Evolutionary conservation across 2,888 invertebrate genomes (phyloP), one percentile per base, ranked within the genome.

Genomic region (Temnothorax unifasciatus): DNA sequence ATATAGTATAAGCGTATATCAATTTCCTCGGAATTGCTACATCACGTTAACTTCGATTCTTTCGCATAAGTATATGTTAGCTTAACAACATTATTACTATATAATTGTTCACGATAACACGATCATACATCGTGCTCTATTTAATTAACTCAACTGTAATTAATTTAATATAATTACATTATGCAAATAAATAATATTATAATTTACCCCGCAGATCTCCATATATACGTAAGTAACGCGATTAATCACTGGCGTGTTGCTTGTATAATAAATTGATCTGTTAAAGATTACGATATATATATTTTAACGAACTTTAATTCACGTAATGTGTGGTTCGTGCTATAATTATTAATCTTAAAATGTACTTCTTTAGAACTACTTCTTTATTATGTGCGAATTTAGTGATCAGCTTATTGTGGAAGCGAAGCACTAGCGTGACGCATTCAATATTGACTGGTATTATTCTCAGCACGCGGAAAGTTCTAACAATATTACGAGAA

Each of bases 131-230:
- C 25, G 34, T 6, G 25, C 29, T 52, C 9, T n/a, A 29, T 69
- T 77, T 69, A 69, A 77, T 54, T 69, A 77, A 69, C 29, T 69
- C 25, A 41, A 52, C 25, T 29, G 1, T 15, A 57, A 77, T 41
- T 47, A 68, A 68, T 68, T 68, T 54, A 54, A 68, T 11, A 9
- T 41, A 68, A 77, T 57, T 57, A 54, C 9, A 13, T 21, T 29
- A 29, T 54, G 8, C 15, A 29, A 41, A 34, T 44, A 25, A 76
- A 63, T 63, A 52, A 63, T 75, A 34, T 25, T 47, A 41, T 47
- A 41, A 41, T 66, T 64, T 41, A 25, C 18, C 25, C 3, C 3
- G 21, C 13, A 13, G 47, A 50, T 11, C 34, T 38, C n/a, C 25
- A 18, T 6, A 18, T 6, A 25, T 29, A 50, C 5, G 9, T 54